Base-by-base conservation (phyloP, 2,888 invertebrate genomes). In the Ctenicera cuprea region DNA sequence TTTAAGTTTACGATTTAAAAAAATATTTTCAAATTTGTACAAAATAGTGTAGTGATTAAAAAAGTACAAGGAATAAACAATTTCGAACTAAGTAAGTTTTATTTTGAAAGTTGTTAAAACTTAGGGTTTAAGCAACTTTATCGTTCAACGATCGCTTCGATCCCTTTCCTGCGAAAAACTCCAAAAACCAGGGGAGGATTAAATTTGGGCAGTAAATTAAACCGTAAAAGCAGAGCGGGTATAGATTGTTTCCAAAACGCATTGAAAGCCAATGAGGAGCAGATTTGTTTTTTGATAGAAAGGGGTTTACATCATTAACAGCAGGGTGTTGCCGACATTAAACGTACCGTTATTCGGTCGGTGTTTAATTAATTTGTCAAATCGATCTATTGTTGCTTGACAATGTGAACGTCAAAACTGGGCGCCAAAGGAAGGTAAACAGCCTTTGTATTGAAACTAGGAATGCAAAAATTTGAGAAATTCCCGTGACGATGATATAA, bases 341-440 rank as follows among this genome's bases (percentile, higher is more conserved):
- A 65, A 52, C 52, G 38, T 65, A 48, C 65, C 52, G 57, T 43
- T 67, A 57, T 67, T 67, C 30, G 57, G 33, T 30, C 38, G 57
- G 22, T 45, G 43, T 43, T 67, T 57, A 67, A 67, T 57, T 67
- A 67, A 67, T 57, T 67, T 67, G 57, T 43, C 54, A 67, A 67
- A 67, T 67, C 57, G 43, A 33, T 30, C 67, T 20, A 67, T 67
- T 67, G 67, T 67, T 41, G 38, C 33, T 43, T 67, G 20, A 67
- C 67, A 67, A 67, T 67, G 37, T 26, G 33, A 12, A 54, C 30
- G 67, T 54, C 57, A 67, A n/a, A 57, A 26, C 41, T 30, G 18
- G 33, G 20, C 38, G 38, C 26, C 59, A 26, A 45, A 67, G 54
- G 22, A 38, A 67, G 20, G 30, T 45, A 43, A 67, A 57, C 43